phyloP scores from a whole-genome alignment of 2,797 vertebrate genomes.

The Sebastes alutus region DNA sequence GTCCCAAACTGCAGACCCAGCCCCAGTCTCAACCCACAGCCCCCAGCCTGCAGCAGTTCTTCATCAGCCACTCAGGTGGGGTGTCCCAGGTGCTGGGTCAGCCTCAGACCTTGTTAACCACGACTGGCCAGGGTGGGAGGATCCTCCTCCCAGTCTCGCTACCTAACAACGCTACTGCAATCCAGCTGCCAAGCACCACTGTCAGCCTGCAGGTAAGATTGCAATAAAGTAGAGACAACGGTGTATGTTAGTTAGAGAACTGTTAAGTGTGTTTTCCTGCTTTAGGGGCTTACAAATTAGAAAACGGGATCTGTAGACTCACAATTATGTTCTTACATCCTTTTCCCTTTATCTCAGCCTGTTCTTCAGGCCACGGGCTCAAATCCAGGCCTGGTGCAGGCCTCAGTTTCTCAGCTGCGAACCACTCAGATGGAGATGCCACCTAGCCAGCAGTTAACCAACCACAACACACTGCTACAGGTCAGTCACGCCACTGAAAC shows the following conservation, averaged over 20 bases:
- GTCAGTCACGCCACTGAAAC: slow-evolving; percentile 72
- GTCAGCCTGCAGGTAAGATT: slow-evolving; percentile 88
- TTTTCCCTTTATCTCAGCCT: slow-evolving; percentile 67
- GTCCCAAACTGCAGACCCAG: slow-evolving; percentile 53
- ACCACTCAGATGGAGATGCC: slow-evolving; percentile 80
- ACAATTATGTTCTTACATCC: neutral
- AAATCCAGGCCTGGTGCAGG: slow-evolving; percentile 80
- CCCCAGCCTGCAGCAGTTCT: slow-evolving; percentile 78
- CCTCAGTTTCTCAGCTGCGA: slow-evolving; percentile 79
- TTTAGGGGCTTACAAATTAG: neutral
- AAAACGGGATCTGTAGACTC: neutral
- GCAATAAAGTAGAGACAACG: neutral
- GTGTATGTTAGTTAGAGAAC: neutral
- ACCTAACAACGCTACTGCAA: slow-evolving; percentile 82
- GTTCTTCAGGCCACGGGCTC: slow-evolving; percentile 84
- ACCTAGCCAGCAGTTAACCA: slow-evolving; percentile 73
- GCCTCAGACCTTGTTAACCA: slow-evolving; percentile 87
- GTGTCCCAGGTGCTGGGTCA: slow-evolving; percentile 88
- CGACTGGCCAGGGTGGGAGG: slow-evolving; percentile 81
- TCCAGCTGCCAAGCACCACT: slow-evolving; percentile 89
- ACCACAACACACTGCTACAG: slow-evolving; percentile 86
- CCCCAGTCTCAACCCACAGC: slow-evolving; percentile 35
- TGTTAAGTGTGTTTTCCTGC: neutral
- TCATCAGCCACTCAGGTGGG: slow-evolving; percentile 84
- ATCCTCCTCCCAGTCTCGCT: slow-evolving; percentile 93